phyloP scores from a whole-genome alignment of 2,888 invertebrate genomes.

The Patella caerulea region DNA sequence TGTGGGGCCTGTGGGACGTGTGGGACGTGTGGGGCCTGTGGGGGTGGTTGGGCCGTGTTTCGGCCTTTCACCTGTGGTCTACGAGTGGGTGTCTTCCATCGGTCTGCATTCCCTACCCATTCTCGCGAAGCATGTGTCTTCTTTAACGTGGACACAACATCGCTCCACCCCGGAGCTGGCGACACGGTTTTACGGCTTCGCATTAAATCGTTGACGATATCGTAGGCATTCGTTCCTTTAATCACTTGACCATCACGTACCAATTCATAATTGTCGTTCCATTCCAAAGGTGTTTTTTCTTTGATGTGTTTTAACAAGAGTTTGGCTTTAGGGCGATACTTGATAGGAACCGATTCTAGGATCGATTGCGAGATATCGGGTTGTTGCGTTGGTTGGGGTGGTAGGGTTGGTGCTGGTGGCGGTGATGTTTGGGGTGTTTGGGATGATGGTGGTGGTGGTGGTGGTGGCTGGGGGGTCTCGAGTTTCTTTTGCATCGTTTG shows the following conservation, averaged over 20 bases:
- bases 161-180: neutral
- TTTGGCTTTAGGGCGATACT: neutral
- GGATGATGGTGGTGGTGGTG: neutral
- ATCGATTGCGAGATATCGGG: neutral
- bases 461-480: neutral
- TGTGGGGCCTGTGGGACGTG: neutral
- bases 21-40: too few relatives aligned
- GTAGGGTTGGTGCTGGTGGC: neutral
- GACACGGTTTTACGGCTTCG: neutral
- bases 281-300: neutral
- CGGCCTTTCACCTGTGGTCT: too few relatives aligned
- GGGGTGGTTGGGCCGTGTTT: neutral
- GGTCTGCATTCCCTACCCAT: neutral
- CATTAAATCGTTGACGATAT: slow-evolving; percentile 2
- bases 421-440: neutral
- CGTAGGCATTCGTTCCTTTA: neutral
- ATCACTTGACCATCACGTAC: neutral
- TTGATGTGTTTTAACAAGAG: neutral
- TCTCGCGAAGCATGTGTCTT: neutral
- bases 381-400: neutral
- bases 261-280: neutral
- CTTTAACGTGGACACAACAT: neutral
- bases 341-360: neutral
- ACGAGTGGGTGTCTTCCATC: neutral
- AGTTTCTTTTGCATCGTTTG: neutral